A percentile compares a stretch with the other conserved stretches of the same genome.
Evolutionary conservation across 2,113 vertebrate genomes (phyloP).

Genomic region (Corythoichthys intestinalis): DNA sequence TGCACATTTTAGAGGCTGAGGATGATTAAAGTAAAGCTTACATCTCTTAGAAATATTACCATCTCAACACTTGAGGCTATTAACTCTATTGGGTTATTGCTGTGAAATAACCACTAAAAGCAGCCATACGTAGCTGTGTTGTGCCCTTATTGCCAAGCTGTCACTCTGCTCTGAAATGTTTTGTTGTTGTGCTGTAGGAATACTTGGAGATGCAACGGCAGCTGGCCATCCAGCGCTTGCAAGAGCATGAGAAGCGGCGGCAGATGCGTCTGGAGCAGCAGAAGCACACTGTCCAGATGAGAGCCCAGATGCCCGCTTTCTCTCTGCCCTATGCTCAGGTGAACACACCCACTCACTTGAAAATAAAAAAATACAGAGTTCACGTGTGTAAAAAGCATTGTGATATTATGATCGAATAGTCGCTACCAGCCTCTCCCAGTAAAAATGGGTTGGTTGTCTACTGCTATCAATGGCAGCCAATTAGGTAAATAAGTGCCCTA

Average conservation of each 20-base stretch:
- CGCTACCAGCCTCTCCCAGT: not conserved
- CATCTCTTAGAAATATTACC: no score
- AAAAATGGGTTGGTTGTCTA: no score
- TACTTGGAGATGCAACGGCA: constrained; percentile 97
- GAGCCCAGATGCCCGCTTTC: constrained; percentile 97
- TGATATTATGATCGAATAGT: no score
- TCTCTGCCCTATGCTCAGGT: constrained; percentile 87
- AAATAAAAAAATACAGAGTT: no score
- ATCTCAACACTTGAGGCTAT: no score
- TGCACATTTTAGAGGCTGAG: no score
- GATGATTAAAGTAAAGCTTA: no score
- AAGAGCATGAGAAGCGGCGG: constrained; percentile 97
- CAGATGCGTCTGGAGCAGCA: constrained; percentile 97
- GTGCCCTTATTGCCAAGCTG: not conserved
- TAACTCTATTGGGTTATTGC: no score
- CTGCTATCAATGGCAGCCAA: no score
- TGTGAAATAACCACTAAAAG: no score
- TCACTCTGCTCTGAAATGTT: not conserved
- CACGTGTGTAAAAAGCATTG: not conserved
- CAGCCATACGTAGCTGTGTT: no score
- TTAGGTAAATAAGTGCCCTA: no score
- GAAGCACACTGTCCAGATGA: constrained; percentile 98
- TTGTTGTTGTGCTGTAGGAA: constrained; percentile 66
- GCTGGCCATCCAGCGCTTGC: constrained; percentile 93
- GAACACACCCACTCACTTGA: not conserved